Base-by-base conservation (phyloP, 2,113 vertebrate genomes). In the Larimichthys crocea region DNA sequence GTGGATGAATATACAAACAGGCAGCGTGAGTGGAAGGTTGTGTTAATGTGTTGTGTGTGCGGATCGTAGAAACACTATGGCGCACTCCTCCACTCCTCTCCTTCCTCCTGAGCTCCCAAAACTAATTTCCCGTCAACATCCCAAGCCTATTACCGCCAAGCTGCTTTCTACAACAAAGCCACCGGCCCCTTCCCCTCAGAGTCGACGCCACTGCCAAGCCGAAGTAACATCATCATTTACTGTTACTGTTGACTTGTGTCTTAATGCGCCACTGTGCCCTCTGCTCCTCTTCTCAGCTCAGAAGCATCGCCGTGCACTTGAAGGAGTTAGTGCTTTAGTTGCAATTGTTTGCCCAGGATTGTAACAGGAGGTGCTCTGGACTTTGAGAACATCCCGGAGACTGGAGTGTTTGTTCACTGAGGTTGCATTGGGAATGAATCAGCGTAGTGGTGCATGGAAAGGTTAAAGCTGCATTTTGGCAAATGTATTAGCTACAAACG, bases 51-150 rank as follows among this genome's bases (percentile, higher is more conserved):
- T 14, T 82, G 78, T 75, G 61, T 69, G 48, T 48, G 66, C 0
- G 55, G 48, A n/a, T 42, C 50, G 20, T 46, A 53, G 62, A 77
- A 75, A 83, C 29, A 48, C 24, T 17, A 46, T 60, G 77, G 75
- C 64, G 31, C 55, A 82, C 79, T 66, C 83, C 83, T 74, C 67
- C 2, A 0, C 81, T 84, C 67, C 67, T 74, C 88, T 72, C 62
- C 66, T 67, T 88, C 79, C 83, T 88, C 71, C 85, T 80, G 85
- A 87, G 84, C 86, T 91, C 88, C 89, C 82, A 74, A 74, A 90
- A 88, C 86, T 90, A 92, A 91, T 92, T 91, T 90, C 84, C 89
- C 68, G 24, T 84, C 91, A 88, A 64, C 84, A 82, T 86, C 85
- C 87, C 84, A 76, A 90, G 85, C 85, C 85, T 70, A 88, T 91